These are phyloP conservation scores for Melanotaenia nigrans DNA, from an alignment of 2,797 vertebrate genomes.

Conservation along the genomic window DNA sequence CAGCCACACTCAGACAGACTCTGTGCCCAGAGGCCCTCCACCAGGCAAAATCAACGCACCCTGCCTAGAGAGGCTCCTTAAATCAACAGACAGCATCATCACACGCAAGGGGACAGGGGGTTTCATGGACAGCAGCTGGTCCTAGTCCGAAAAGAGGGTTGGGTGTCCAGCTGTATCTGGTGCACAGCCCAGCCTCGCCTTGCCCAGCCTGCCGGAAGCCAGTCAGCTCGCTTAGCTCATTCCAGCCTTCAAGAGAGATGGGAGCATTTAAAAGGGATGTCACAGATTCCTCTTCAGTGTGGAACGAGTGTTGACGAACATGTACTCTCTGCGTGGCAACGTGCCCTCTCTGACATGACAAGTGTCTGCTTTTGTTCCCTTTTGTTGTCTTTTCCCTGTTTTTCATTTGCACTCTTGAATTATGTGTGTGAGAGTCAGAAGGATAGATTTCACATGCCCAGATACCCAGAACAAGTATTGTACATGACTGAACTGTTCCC, in stretches of 20 bases:
- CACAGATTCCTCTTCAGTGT: slow-evolving; percentile 48
- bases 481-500: slow-evolving; percentile 51
- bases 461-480: slow-evolving; percentile 52
- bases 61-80: slow-evolving; percentile 86
- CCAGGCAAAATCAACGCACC: slow-evolving; percentile 84
- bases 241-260: slow-evolving; percentile 79
- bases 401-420: slow-evolving; percentile 71
- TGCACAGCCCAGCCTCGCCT: slow-evolving; percentile 50
- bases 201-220: slow-evolving; percentile 62
- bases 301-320: slow-evolving; percentile 60
- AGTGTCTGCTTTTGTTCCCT: slow-evolving; percentile 67
- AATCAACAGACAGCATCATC: slow-evolving; percentile 86
- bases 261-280: slow-evolving; percentile 68
- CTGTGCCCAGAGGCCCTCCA: slow-evolving; percentile 66
- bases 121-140: slow-evolving; percentile 77
- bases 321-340: slow-evolving; percentile 57
- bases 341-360: slow-evolving; percentile 64
- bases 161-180: slow-evolving; percentile 48
- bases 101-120: slow-evolving; percentile 69
- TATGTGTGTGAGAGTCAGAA: slow-evolving; percentile 54
- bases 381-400: slow-evolving; percentile 58
- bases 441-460: slow-evolving; percentile 53
- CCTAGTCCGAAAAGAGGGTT: slow-evolving; percentile 73
- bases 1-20: slow-evolving; percentile 70
- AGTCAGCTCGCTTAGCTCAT: slow-evolving; percentile 73